Base-by-base conservation (phyloP, 35 echinoderm and acorn worm species). In the Chiridota heheva region DNA sequence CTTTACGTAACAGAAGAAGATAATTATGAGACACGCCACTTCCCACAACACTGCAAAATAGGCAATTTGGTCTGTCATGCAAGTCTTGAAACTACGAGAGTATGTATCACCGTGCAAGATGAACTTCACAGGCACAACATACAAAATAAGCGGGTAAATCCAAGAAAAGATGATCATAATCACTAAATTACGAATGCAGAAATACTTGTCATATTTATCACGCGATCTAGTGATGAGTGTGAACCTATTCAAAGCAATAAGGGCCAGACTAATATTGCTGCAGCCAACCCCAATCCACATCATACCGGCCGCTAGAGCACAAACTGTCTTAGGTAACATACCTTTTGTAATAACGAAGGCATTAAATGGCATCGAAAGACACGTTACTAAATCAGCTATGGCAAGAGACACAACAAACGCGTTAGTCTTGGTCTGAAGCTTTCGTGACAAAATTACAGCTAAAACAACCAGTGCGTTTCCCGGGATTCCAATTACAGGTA, bases 241-340 rank as follows among this genome's bases (percentile, higher is more conserved):
- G 75, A 40, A 40, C 15, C 75, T 34, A 24, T 60, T 57, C 33
- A 78, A 15, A 15, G 75, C 75, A 43, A 78, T 78, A 29, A 78
- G 36, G 18, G 75, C 53, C 1, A 78, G 75, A 26, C 20, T 78
- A 5, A 78, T 31, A 20, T 60, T 42, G 35, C 75, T 78, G 22
- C 24, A 60, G 27, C 75, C 75, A 2, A 78, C 17, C 6, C 75
- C 75, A 18, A 58, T 12, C 75, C 75, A 78, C 30, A 78, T 34
- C 17, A 78, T 49, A 31, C 38, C 20, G 35, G 75, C 51, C 5
- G 62, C 32, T 4, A 38, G n/a, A 2, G 25, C 36, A 42, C 75
- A 78, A 5, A 78, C 53, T 3, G 13, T 28, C 35, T 31, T 43
- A 15, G 75, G 75, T 36, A 17, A 27, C 40, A 25, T 51, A 5